These are phyloP conservation scores for Eremophila alpestris DNA, from an alignment of 2,797 vertebrate genomes.

Conservation along the genomic window DNA sequence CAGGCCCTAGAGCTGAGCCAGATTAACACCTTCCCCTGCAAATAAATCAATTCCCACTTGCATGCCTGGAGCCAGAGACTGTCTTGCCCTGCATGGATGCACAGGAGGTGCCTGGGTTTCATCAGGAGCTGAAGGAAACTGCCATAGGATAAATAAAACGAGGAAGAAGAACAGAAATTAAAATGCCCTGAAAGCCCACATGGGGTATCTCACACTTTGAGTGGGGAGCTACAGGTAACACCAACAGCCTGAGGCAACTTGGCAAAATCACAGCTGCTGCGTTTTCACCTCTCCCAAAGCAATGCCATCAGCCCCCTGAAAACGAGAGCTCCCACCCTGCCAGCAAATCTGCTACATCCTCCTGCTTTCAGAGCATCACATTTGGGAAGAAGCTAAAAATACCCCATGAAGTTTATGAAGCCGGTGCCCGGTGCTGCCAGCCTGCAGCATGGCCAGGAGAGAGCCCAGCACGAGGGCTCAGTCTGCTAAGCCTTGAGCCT, in stretches of 20 bases:
- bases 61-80: background rate
- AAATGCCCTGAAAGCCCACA: background rate
- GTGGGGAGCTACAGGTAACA: background rate
- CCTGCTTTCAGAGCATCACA: background rate
- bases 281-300: background rate
- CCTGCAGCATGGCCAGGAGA: fast-evolving
- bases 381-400: conserved; percentile 44
- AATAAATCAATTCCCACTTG: background rate
- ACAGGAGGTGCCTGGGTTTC: background rate
- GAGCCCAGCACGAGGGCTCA: background rate
- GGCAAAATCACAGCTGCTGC: background rate
- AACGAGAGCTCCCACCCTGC: background rate
- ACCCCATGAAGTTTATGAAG: background rate
- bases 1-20: background rate
- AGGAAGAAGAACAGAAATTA: background rate
- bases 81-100: fast-evolving
- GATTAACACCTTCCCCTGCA: background rate
- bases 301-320: background rate
- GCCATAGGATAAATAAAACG: background rate
- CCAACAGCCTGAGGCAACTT: background rate
- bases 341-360: conserved; percentile 23
- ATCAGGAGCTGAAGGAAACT: background rate
- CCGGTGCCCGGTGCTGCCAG: background rate
- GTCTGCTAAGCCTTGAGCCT: background rate
- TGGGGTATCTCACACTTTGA: background rate